Percentiles rank a stretch among this genome's conserved stretches.
Evolutionary conservation across 2,797 vertebrate genomes (phyloP).

Genomic region (Mormyrus proboscirostris): DNA sequence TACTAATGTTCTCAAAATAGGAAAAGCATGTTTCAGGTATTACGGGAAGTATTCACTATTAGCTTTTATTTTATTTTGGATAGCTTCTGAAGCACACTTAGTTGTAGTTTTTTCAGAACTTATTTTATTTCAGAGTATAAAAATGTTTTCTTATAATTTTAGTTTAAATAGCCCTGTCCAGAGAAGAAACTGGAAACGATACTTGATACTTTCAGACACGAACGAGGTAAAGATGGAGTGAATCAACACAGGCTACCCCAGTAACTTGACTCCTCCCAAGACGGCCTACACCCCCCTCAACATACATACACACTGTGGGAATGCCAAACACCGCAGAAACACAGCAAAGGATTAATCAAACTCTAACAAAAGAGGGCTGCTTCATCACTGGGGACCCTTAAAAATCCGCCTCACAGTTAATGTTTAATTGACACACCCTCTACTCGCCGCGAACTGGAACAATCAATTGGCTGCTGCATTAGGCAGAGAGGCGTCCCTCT

Average conservation of each 20-base stretch:
- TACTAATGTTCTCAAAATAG: neutral
- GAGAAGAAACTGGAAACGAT: neutral
- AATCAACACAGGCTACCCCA: neutral
- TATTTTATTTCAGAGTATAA: neutral
- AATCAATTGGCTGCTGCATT: conserved; percentile 7
- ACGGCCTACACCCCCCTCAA: neutral
- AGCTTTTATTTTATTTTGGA: neutral
- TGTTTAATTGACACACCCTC: conserved; percentile 2
- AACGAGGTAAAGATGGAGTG: neutral
- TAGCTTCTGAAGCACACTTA: neutral
- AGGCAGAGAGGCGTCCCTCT: neutral
- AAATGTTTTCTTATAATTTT: neutral
- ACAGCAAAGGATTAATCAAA: conserved; percentile 9
- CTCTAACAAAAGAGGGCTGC: neutral
- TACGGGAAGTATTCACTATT: neutral
- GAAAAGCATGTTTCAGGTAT: neutral
- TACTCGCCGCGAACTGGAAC: neutral
- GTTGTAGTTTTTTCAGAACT: neutral
- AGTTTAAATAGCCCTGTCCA: neutral
- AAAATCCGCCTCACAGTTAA: neutral
- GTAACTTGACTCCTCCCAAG: neutral
- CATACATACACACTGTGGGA: neutral
- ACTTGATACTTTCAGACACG: neutral
- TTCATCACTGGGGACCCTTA: neutral
- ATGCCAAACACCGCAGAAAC: neutral